Conservation (phyloP, 1,140 invertebrate genomes). For the Cyclargus thomasi region DNA sequence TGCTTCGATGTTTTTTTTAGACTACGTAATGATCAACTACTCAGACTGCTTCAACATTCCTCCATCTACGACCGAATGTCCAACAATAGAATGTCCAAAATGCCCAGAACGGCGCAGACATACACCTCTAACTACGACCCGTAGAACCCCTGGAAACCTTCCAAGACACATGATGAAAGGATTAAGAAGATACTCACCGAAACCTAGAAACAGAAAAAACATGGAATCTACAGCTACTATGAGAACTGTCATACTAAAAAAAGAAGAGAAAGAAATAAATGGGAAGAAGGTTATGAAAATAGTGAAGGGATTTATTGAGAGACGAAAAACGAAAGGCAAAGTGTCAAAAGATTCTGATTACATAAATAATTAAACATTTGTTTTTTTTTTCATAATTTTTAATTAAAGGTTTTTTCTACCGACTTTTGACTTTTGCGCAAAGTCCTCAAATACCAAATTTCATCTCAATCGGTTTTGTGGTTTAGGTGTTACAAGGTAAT, state of each 20-base stretch:
- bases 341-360: not conserved
- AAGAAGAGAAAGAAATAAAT: slow-evolving; percentile 29
- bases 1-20: slow-evolving; percentile 29
- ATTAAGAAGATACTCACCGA: slow-evolving; percentile 33
- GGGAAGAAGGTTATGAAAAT: slow-evolving; percentile 33
- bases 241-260: slow-evolving; percentile 26
- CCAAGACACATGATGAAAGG: slow-evolving; percentile 31
- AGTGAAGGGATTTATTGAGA: slow-evolving; percentile 29
- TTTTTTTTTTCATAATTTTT: not conserved
- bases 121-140: slow-evolving; percentile 23
- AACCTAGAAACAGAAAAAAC: slow-evolving; percentile 24
- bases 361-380: slow-evolving; percentile 14
- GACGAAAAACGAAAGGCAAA: slow-evolving; percentile 6
- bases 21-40: slow-evolving; percentile 41
- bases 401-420: too few relatives aligned
- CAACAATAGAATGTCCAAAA: slow-evolving; percentile 26
- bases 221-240: slow-evolving; percentile 18
- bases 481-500: too few relatives aligned
- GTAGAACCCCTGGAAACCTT: slow-evolving; percentile 19
- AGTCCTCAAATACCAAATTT: too few relatives aligned
- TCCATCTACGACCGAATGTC: slow-evolving; percentile 27
- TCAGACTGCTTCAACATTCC: slow-evolving; percentile 37
- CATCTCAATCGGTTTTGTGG: too few relatives aligned
- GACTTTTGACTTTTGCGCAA: too few relatives aligned
- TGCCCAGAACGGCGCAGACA: slow-evolving; percentile 31